Conservation (phyloP, 1,140 invertebrate genomes). For the Dendrolimus kikuchii region DNA sequence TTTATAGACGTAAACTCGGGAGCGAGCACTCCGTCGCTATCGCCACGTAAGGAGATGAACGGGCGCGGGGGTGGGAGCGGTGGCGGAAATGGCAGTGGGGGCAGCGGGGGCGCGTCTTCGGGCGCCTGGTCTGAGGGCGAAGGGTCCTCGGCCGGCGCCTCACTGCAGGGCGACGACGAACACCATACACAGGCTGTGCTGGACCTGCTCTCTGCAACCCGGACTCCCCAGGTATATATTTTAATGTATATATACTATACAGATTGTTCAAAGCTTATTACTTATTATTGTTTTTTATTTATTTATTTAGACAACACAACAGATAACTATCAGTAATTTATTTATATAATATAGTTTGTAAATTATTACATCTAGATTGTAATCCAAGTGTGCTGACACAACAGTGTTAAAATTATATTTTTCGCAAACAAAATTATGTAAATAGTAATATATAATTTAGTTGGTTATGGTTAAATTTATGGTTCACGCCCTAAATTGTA, state of each 20-base stretch:
- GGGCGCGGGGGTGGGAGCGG: conserved; percentile 58
- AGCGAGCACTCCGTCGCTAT: conserved; percentile 70
- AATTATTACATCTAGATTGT: too few species aligned
- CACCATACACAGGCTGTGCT: conserved; percentile 75
- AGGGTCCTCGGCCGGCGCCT: conserved; percentile 76
- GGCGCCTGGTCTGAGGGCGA: conserved; percentile 82
- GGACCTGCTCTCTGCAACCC: conserved; percentile 81
- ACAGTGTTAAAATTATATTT: too few species aligned
- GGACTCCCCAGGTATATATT: conserved; percentile 79
- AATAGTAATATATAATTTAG: too few species aligned
- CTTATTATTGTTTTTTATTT: too few species aligned
- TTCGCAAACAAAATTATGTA: too few species aligned
- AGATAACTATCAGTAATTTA: too few species aligned
- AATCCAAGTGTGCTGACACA: too few species aligned
- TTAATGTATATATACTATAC: too few species aligned
- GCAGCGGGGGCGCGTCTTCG: conserved; percentile 69
- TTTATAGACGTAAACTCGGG: conserved; percentile 59
- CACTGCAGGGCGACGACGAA: conserved; percentile 80
- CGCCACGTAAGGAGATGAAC: conserved; percentile 75
- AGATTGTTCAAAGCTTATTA: not conserved
- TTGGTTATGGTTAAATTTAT: too few species aligned
- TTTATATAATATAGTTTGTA: too few species aligned
- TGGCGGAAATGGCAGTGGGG: conserved; percentile 59
- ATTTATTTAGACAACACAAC: too few species aligned
- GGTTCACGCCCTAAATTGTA: too few species aligned